Evolutionary conservation across 2,113 vertebrate species (phyloP).

Genomic region (Formicarius rufipectus): DNA sequence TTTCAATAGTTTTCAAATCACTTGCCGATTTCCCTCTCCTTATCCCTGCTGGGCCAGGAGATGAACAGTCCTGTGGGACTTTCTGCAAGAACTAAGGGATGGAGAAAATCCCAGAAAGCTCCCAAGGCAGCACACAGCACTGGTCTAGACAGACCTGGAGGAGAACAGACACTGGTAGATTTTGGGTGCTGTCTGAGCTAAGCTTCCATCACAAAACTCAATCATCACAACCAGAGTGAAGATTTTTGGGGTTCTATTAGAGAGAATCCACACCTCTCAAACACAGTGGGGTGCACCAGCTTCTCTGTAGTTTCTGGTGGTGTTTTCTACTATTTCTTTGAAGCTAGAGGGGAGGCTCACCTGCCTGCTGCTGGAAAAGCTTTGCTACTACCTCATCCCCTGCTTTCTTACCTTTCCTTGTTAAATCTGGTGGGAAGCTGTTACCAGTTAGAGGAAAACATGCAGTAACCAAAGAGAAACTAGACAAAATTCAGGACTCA

Average conservation of each 20-base stretch:
- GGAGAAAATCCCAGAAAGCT: not conserved
- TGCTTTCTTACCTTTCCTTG: not conserved
- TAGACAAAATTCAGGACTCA: not conserved
- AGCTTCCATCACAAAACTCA: not conserved
- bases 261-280: not conserved
- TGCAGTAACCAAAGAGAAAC: not conserved
- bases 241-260: not conserved
- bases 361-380: not conserved
- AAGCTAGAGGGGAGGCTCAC: not conserved
- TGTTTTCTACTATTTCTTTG: not conserved
- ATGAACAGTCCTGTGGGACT: not conserved
- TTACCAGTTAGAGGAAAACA: not conserved
- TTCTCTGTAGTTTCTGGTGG: not conserved
- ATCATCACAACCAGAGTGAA: not conserved
- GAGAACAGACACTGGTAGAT: not conserved
- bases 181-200: not conserved
- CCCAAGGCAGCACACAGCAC: not conserved
- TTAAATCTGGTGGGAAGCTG: not conserved
- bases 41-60: not conserved
- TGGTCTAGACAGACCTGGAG: not conserved
- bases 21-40: not conserved
- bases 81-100: not conserved
- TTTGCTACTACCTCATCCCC: not conserved
- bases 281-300: not conserved
- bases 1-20: not conserved